Conservation (phyloP, 2,888 invertebrate genomes). For the Tipula confusa region DNA sequence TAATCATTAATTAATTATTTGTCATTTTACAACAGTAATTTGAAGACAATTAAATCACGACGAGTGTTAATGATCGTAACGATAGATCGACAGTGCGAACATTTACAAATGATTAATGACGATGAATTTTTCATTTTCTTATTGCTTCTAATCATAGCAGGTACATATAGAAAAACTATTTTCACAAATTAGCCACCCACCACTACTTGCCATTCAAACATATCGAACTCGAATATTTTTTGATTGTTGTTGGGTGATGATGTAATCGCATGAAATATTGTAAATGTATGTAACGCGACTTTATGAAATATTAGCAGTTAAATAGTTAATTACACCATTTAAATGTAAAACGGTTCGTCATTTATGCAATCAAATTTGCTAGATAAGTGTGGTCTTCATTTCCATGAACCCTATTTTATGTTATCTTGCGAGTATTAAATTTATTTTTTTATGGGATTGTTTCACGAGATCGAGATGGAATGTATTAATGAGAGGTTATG, state of each 20-base stretch:
- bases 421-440: too few relatives aligned
- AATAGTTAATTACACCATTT: not conserved
- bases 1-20: not conserved
- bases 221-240: not conserved
- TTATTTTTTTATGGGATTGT: not conserved
- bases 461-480: not conserved
- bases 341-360: not conserved
- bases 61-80: not conserved
- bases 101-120: not conserved
- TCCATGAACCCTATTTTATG: too few relatives aligned
- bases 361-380: not conserved
- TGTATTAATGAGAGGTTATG: not conserved
- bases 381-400: too few relatives aligned
- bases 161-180: slow-evolving; percentile 13
- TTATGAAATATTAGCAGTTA: not conserved
- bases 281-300: not conserved
- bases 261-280: not conserved
- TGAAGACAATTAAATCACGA: not conserved
- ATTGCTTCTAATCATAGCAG: not conserved
- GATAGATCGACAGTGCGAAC: not conserved
- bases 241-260: not conserved
- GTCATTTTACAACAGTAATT: not conserved
- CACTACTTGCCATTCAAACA: not conserved
- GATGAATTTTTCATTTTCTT: not conserved
- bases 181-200: not conserved